Conservation (phyloP, 2,113 vertebrate species). For the Castor canadensis region DNA sequence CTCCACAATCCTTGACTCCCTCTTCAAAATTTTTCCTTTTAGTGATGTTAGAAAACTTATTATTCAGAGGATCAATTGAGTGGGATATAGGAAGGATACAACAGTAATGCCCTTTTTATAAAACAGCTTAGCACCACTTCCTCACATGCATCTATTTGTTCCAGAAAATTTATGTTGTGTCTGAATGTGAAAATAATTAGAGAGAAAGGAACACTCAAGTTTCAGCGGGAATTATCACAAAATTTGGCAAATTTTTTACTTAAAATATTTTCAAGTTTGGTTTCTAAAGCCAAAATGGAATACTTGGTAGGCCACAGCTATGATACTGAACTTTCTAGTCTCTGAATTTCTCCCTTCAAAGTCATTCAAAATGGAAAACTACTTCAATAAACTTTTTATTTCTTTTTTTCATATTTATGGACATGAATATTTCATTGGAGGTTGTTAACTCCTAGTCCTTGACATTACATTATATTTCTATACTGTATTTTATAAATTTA, state of each 20-base stretch:
- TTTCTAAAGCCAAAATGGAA: conserved; percentile 16
- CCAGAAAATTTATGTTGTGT: conserved; percentile 60
- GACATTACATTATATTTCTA: conserved; percentile 53
- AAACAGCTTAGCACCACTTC: neutral
- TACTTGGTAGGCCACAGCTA: neutral
- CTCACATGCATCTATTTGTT: neutral
- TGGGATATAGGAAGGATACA: conserved; percentile 54
- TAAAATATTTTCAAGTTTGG: conserved; percentile 53
- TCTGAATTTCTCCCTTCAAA: conserved; percentile 1
- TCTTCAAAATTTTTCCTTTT: conserved; percentile 62
- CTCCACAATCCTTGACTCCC: neutral
- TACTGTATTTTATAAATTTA: conserved; percentile 53
- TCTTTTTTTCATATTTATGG: conserved; percentile 37
- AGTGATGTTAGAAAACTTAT: conserved; percentile 50
- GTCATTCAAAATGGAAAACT: conserved; percentile 47
- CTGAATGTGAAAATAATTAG: conserved; percentile 59
- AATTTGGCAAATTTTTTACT: conserved; percentile 58
- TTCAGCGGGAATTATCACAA: conserved; percentile 52
- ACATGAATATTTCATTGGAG: conserved; percentile 40
- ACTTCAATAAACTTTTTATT: neutral
- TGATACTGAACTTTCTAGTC: conserved; percentile 22
- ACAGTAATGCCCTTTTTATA: conserved; percentile 29
- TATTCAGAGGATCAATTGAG: conserved; percentile 52
- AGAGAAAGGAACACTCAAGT: neutral
- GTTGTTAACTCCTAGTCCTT: conserved; percentile 40